Evolutionary conservation across 2,888 invertebrate species (phyloP).

Genomic region (Palloptera scutellata): DNA sequence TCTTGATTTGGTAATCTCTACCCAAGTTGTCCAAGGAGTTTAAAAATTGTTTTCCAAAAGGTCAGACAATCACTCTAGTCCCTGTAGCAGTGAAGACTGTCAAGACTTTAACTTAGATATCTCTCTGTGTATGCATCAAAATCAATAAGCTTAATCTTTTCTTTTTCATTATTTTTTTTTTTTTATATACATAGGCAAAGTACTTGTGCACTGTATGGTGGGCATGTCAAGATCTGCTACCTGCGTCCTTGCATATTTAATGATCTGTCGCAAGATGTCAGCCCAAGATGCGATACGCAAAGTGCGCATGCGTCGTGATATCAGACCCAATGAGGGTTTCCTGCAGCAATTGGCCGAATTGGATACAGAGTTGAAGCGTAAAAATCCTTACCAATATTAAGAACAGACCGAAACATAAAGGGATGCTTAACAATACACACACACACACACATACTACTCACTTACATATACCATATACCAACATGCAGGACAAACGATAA

Average conservation of each 20-base stretch:
- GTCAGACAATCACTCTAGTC: no score
- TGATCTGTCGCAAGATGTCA: constrained; percentile 79
- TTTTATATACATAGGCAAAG: constrained; percentile 75
- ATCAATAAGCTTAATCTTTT: no score
- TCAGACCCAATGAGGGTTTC: constrained; percentile 84
- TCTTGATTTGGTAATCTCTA: no score
- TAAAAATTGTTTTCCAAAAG: no score
- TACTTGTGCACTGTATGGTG: constrained; percentile 81
- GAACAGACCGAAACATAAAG: constrained; percentile 5
- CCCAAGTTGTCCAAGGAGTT: no score
- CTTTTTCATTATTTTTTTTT: constrained; percentile 25
- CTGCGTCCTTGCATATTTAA: constrained; percentile 80
- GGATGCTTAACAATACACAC: not conserved
- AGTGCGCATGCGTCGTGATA: constrained; percentile 75
- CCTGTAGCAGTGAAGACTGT: no score
- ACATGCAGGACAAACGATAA: not conserved
- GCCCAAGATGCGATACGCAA: constrained; percentile 77
- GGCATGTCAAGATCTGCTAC: constrained; percentile 85
- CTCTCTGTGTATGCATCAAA: no score
- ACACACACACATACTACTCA: constrained; percentile 25
- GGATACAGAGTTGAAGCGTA: constrained; percentile 69
- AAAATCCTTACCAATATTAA: constrained; percentile 63
- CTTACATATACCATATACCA: not conserved
- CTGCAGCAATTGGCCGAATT: constrained; percentile 78
- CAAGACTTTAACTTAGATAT: no score